Base-by-base conservation (phyloP, 2,888 invertebrate genomes). In the Podotricha telesiphe region DNA sequence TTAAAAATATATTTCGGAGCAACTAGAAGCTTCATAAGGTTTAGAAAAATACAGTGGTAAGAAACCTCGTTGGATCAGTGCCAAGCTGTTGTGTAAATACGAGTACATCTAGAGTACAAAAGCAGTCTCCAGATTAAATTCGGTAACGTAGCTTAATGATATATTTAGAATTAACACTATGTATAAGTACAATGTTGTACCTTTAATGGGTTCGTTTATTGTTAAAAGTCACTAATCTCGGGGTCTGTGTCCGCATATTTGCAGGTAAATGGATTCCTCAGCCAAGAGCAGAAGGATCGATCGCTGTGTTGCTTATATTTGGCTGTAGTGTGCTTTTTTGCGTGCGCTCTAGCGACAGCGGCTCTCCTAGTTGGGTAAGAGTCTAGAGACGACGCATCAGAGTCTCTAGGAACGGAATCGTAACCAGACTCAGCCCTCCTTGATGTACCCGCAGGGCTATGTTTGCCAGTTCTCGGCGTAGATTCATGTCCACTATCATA, bases 341-440 rank as follows among this genome's bases (percentile, higher is more conserved):
- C 93, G 63, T 92, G 93, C 5, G 93, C 93, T 75, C 93, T 80
- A 15, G 93, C 89, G 10, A 92, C 90, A 15, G 92, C 91, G n/a
- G 93, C 89, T 56, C 91, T 84, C 28, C 93, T 81, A 8, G 93
- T 93, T 5, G 93, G 93, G 65, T 93, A 93, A 0, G 98, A 98
- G 74, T 97, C 97, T 76, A 97, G 95, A 70, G 97, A 97, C 22
- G 97, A 97, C 72, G 97, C 97, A 82, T 98, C 98, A 76, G 96
- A 96, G 85, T 98, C 98, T 72, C 98, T 93, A 11, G 97, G 96
- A 74, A 98, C 97, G 79, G 97, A 98, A 82, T 98, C 98, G 80
- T 98, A 98, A 0, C 98, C 98, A 80, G 97, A 97, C 83, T 98
- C 97, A 3, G 97, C 97, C 63, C 96, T 94, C 75, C 96, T 91